phyloP scores from a whole-genome alignment of 2,113 vertebrate genomes.

The Leptosomus discolor region DNA sequence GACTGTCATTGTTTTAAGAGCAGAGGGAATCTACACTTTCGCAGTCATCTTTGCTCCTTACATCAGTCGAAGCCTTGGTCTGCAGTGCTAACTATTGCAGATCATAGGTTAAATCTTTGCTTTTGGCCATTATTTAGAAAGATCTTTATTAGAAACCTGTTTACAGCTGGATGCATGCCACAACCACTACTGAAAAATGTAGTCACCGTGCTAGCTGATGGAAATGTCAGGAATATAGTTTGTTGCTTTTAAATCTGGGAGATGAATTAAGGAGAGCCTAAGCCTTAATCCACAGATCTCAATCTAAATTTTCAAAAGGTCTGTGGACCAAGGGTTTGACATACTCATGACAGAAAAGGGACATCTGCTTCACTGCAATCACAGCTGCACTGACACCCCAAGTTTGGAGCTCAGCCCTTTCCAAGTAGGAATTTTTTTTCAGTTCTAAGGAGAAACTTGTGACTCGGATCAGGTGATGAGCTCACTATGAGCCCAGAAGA shows the following conservation, averaged over 20 bases:
- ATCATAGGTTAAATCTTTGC: background rate
- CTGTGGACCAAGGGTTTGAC: background rate
- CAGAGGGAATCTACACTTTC: background rate
- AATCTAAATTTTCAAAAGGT: background rate
- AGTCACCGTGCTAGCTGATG: background rate
- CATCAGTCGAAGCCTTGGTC: background rate
- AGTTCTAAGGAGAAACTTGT: background rate
- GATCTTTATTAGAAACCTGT: background rate
- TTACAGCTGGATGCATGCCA: background rate
- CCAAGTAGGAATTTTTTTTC: background rate
- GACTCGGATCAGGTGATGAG: background rate
- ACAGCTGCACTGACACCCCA: background rate
- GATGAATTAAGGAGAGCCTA: background rate
- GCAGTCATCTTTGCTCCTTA: background rate
- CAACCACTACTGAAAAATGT: background rate
- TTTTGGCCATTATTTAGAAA: background rate
- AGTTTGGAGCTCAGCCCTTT: background rate
- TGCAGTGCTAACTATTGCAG: background rate
- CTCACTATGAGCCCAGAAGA: background rate
- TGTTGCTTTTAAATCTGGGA: background rate
- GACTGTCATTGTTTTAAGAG: accelerated
- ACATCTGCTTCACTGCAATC: background rate
- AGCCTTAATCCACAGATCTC: background rate
- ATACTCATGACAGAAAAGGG: background rate
- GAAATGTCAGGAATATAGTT: background rate